Conservation (phyloP, 2,113 vertebrate species). For the Sterna hirundo region DNA sequence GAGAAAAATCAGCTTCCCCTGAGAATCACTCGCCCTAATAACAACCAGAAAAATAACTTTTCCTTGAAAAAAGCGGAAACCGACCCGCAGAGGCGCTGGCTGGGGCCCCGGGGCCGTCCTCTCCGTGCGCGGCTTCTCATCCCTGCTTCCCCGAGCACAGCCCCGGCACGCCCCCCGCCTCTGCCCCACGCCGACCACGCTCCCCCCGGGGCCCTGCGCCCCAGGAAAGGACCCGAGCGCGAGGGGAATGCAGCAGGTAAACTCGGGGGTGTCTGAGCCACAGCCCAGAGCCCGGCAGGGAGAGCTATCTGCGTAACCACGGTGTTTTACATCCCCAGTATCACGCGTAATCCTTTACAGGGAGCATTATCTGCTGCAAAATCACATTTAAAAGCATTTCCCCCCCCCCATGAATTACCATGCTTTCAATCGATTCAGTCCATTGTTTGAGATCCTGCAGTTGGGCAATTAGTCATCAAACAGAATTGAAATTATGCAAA, state of each 20-base stretch:
- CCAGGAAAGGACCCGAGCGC: not conserved
- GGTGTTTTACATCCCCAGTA: not conserved
- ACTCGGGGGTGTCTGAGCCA: rapidly evolving
- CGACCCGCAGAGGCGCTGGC: rapidly evolving
- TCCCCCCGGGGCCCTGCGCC: rapidly evolving
- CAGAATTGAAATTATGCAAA: not conserved
- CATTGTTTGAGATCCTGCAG: not conserved
- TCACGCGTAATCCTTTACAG: not conserved
- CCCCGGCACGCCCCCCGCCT: not conserved
- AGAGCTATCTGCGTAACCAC: not conserved
- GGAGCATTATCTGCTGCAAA: not conserved
- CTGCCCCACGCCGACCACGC: rapidly evolving
- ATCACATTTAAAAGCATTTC: not conserved
- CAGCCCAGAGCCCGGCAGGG: not conserved
- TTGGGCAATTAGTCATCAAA: not conserved
- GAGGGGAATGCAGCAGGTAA: not conserved
- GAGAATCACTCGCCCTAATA: not conserved
- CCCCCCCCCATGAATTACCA: not conserved
- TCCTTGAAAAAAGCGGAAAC: not conserved
- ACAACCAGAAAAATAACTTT: rapidly evolving
- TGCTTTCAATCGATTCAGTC: not conserved
- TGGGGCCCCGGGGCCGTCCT: not conserved
- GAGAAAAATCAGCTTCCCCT: not conserved
- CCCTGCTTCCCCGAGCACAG: not conserved
- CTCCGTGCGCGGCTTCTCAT: rapidly evolving